Evolutionary conservation across 2,113 vertebrate genomes (phyloP).

Genomic region (Pithys albifrons): DNA sequence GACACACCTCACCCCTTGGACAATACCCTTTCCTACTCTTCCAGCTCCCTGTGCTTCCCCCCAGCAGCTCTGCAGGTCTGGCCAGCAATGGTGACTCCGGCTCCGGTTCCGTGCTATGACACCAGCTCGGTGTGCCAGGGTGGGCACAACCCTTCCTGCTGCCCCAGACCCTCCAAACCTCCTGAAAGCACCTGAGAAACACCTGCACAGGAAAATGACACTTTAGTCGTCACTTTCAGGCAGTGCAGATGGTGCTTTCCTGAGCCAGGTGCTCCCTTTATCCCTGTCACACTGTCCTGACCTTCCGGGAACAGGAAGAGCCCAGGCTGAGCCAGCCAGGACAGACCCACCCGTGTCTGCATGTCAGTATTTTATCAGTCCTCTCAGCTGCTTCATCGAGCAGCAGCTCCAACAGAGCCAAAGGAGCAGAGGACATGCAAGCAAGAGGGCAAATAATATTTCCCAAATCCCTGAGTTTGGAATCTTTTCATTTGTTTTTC

Average conservation of each 20-base stretch:
- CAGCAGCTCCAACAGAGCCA: neutral
- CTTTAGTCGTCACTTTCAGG: neutral
- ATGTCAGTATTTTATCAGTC: neutral
- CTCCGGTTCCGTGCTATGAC: rapidly evolving
- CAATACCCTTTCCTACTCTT: rapidly evolving
- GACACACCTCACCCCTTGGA: neutral
- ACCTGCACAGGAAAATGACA: neutral
- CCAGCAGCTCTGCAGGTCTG: rapidly evolving
- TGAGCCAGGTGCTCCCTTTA: neutral
- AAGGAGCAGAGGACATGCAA: neutral
- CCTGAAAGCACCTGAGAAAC: neutral
- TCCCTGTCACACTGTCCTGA: neutral
- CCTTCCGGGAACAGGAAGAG: neutral
- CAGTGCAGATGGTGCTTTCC: neutral
- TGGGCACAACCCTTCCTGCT: neutral
- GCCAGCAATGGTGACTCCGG: rapidly evolving
- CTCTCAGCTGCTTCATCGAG: neutral
- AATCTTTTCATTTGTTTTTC: neutral
- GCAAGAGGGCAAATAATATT: neutral
- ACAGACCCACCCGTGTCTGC: neutral
- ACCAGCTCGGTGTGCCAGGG: rapidly evolving
- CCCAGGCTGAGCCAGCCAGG: neutral
- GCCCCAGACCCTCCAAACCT: neutral
- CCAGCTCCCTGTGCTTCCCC: neutral
- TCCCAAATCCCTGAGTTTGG: neutral